phyloP scores from a whole-genome alignment of 2,797 vertebrate genomes.

The Molothrus aeneus region DNA sequence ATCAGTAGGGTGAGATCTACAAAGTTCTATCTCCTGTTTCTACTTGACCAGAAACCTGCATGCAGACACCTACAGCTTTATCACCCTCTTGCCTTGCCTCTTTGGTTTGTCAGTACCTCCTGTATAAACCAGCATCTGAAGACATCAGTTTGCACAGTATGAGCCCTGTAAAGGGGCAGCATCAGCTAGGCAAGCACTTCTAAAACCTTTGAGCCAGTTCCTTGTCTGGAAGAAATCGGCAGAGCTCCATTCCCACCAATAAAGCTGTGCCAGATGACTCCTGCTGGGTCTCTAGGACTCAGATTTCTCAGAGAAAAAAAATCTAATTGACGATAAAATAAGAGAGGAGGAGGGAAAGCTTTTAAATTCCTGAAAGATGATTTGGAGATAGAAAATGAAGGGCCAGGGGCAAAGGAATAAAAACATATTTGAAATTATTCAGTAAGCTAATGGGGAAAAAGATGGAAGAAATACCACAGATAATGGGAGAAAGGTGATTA shows the following conservation, averaged over 20 bases:
- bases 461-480: constrained; percentile 10
- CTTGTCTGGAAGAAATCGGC: not conserved
- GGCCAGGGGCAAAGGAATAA: constrained; percentile 22
- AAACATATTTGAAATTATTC: not conserved
- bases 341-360: constrained; percentile 4
- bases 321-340: not conserved
- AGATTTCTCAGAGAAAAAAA: not conserved
- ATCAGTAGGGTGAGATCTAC: not conserved
- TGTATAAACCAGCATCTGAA: not conserved
- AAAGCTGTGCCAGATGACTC: not conserved
- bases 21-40: not conserved
- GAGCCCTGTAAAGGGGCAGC: not conserved
- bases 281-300: not conserved
- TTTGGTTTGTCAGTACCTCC: not conserved
- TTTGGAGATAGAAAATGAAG: constrained; percentile 27
- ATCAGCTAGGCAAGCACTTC: constrained; percentile 12
- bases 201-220: not conserved
- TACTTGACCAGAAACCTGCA: not conserved
- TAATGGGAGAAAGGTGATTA: not conserved
- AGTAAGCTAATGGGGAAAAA: constrained; percentile 5
- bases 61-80: not conserved
- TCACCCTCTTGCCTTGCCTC: not conserved
- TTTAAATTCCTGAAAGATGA: constrained; percentile 5
- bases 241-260: not conserved
- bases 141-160: not conserved